phyloP scores from a whole-genome alignment of 2,113 vertebrate species.

The Cyphomyrus discorhynchus region DNA sequence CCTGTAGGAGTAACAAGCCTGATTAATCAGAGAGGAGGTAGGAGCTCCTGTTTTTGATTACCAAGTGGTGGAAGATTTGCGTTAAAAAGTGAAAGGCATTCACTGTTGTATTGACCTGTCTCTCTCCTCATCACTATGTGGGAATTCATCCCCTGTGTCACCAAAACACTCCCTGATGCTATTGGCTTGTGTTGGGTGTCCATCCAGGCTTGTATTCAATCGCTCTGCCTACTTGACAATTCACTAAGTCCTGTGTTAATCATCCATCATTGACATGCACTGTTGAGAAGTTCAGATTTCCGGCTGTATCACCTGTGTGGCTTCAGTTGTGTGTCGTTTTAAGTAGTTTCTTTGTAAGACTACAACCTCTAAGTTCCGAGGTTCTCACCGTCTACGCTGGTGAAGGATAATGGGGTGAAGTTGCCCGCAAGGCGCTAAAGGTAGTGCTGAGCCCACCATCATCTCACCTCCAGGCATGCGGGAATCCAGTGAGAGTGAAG shows the following conservation, averaged over 20 bases:
- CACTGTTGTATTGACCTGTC: neutral
- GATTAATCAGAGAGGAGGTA: neutral
- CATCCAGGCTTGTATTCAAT: neutral
- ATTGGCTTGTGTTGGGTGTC: neutral
- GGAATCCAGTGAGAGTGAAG: neutral
- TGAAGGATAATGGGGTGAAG: conserved; percentile 3
- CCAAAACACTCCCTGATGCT: neutral
- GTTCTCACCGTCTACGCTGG: conserved; percentile 17
- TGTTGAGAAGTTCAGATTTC: no score
- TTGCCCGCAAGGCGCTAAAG: neutral
- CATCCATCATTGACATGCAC: neutral
- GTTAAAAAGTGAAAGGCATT: neutral
- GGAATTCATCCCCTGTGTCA: neutral
- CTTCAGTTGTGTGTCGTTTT: neutral
- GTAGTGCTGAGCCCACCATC: neutral
- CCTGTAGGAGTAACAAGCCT: neutral
- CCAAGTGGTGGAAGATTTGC: neutral
- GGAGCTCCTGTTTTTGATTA: no score
- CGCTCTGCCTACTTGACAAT: no score
- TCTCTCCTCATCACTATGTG: neutral
- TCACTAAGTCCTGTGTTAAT: neutral
- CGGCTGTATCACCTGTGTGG: neutral
- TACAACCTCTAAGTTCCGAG: neutral
- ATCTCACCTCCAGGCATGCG: neutral
- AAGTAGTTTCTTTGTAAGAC: neutral